Percentiles rank a stretch among this genome's conserved stretches.
Conservation (phyloP, 2,888 invertebrate genomes). For the Cerastoderma edule region DNA sequence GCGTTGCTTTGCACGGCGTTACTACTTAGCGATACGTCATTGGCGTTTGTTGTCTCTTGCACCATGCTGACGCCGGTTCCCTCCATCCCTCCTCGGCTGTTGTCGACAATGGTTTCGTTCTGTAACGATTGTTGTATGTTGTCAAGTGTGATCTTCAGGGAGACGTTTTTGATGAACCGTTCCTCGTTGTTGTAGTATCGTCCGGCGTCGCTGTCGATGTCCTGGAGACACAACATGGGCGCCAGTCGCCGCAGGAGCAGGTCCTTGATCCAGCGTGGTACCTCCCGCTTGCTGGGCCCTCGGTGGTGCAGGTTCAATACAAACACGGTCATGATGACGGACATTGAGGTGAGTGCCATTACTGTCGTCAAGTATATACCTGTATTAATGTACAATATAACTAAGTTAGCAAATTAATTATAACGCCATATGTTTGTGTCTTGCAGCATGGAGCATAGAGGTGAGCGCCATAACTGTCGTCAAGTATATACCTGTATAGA, state of each 20-base stretch:
- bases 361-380: slow-evolving; percentile 86
- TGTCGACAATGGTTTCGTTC: slow-evolving; percentile 75
- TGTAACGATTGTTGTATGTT: slow-evolving; percentile 82
- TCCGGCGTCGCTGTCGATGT: slow-evolving; percentile 24
- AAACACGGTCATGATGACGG: slow-evolving; percentile 86
- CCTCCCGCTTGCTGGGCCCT: slow-evolving; percentile 84
- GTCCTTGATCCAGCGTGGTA: slow-evolving; percentile 84
- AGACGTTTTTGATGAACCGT: slow-evolving; percentile 76
- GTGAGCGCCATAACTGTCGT: too few relatives aligned
- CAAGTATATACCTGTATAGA: too few relatives aligned
- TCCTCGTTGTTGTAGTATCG: slow-evolving; percentile 58
- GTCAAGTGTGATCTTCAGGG: slow-evolving; percentile 82
- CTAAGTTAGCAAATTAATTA: too few relatives aligned
- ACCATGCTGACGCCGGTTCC: background rate
- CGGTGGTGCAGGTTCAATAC: slow-evolving; percentile 87
- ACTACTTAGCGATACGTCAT: slow-evolving; percentile 3
- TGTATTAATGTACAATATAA: too few relatives aligned
- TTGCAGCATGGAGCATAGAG: too few relatives aligned
- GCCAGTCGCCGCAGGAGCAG: slow-evolving; percentile 73
- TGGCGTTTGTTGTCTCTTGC: slow-evolving; percentile 1
- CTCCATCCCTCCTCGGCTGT: background rate
- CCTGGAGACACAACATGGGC: slow-evolving; percentile 58
- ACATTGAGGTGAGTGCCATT: slow-evolving; percentile 86
- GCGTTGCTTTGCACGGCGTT: slow-evolving; percentile 12
- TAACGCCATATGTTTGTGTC: too few relatives aligned